phyloP scores from a whole-genome alignment of 2,888 invertebrate genomes.

The Drosophila putrida region DNA sequence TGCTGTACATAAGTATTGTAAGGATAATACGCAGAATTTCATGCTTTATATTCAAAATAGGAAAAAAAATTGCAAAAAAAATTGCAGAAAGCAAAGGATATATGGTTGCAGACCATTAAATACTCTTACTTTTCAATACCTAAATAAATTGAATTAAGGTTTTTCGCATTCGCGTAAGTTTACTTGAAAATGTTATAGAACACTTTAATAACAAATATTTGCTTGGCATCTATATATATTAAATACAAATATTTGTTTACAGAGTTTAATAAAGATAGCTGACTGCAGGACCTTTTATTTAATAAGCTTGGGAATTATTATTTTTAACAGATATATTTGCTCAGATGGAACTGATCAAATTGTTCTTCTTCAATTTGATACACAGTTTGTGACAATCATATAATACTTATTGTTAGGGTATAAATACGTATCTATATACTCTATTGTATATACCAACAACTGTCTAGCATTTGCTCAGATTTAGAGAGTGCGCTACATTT shows the following conservation, averaged over 20 bases:
- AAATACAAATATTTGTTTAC: too few relatives aligned
- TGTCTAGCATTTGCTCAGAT: constrained; percentile 31
- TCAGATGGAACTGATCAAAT: too few relatives aligned
- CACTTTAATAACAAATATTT: too few relatives aligned
- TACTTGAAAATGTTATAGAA: too few relatives aligned
- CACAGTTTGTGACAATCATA: neutral
- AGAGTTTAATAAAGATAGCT: too few relatives aligned
- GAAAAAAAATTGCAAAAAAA: constrained; percentile 2
- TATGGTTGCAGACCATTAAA: neutral
- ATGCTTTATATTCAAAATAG: constrained; percentile 24
- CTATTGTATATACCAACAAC: constrained; percentile 6
- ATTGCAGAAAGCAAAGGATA: neutral
- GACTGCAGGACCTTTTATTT: too few relatives aligned
- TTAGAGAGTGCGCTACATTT: constrained; percentile 40
- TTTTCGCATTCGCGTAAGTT: too few relatives aligned
- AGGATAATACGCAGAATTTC: constrained; percentile 44
- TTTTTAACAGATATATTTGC: too few relatives aligned
- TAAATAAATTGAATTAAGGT: neutral
- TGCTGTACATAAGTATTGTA: constrained; percentile 26
- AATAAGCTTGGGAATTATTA: too few relatives aligned
- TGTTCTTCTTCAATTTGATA: too few relatives aligned
- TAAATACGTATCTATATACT: constrained; percentile 1
- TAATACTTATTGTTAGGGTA: constrained; percentile 23
- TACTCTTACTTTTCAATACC: neutral
- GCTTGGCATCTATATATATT: too few relatives aligned